Evolutionary conservation across 2,113 vertebrate species (phyloP).

Genomic region (Sisor rabdophorus): DNA sequence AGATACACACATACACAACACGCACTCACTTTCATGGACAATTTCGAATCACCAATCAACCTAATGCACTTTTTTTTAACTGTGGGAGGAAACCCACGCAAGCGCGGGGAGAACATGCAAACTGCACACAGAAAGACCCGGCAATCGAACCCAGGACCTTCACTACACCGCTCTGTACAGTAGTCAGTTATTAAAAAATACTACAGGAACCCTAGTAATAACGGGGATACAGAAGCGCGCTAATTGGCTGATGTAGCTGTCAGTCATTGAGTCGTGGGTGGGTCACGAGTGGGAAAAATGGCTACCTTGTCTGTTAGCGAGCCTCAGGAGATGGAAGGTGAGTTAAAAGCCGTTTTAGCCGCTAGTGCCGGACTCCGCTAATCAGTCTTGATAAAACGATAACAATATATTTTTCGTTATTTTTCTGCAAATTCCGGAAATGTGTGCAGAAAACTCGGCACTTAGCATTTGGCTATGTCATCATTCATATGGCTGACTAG

Average conservation of each 20-base stretch:
- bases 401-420: neutral
- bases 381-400: neutral
- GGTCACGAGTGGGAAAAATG: slow-evolving; percentile 68
- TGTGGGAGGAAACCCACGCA: no score
- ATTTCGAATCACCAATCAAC: no score
- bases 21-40: no score
- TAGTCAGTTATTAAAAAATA: neutral
- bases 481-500: slow-evolving; percentile 20
- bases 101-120: no score
- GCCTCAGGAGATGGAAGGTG: slow-evolving; percentile 77
- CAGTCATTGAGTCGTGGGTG: slow-evolving; percentile 56
- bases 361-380: neutral
- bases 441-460: neutral
- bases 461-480: no score
- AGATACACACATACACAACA: no score
- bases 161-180: no score
- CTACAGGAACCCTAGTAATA: neutral
- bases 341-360: slow-evolving; percentile 4
- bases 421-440: neutral
- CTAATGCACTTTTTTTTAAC: no score
- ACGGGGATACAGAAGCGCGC: neutral
- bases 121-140: no score
- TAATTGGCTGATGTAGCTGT: slow-evolving; percentile 59
- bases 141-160: no score
- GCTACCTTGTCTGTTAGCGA: slow-evolving; percentile 70